These are phyloP conservation scores for Melipona beecheii DNA, from an alignment of 2,888 invertebrate species.

Conservation along the genomic window DNA sequence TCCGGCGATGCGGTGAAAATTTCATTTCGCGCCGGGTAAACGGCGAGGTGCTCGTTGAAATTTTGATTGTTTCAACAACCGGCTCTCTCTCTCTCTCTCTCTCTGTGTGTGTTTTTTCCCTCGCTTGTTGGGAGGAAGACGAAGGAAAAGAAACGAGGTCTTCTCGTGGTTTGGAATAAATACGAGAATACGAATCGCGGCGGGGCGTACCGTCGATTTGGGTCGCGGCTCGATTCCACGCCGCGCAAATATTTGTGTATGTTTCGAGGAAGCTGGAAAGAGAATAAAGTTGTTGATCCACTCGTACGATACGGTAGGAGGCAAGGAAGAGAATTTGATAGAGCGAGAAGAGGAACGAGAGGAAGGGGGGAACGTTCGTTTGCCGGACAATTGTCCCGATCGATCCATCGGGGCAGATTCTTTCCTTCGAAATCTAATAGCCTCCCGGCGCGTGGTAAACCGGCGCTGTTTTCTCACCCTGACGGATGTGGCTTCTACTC, in stretches of 20 bases:
- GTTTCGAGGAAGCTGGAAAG: background rate
- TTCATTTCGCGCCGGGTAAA: constrained; percentile 32
- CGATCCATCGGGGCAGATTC: constrained; percentile 23
- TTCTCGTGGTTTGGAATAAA: background rate
- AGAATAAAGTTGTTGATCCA: background rate
- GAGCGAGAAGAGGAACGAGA: constrained; percentile 20
- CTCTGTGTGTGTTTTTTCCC: background rate
- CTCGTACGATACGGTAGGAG: too few relatives aligned
- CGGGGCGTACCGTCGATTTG: background rate
- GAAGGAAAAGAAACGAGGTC: background rate
- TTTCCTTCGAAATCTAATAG: constrained; percentile 35
- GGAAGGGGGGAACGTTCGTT: constrained; percentile 21
- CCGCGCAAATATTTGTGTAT: background rate
- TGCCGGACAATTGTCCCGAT: constrained; percentile 15
- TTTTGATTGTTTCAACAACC: constrained; percentile 34
- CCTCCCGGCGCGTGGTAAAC: background rate
- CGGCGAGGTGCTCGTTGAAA: constrained; percentile 35
- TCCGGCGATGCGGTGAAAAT: constrained; percentile 39
- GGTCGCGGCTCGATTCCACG: background rate
- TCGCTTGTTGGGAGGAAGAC: background rate
- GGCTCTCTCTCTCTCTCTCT: too few relatives aligned
- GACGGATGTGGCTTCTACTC: background rate
- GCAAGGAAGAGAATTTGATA: constrained; percentile 32
- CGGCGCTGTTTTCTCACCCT: background rate
- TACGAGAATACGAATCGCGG: background rate